A percentile compares a stretch with the other conserved stretches of the same genome.
Evolutionary conservation across 2,113 vertebrate species (phyloP).

Genomic region (Ageneiosus marmoratus): DNA sequence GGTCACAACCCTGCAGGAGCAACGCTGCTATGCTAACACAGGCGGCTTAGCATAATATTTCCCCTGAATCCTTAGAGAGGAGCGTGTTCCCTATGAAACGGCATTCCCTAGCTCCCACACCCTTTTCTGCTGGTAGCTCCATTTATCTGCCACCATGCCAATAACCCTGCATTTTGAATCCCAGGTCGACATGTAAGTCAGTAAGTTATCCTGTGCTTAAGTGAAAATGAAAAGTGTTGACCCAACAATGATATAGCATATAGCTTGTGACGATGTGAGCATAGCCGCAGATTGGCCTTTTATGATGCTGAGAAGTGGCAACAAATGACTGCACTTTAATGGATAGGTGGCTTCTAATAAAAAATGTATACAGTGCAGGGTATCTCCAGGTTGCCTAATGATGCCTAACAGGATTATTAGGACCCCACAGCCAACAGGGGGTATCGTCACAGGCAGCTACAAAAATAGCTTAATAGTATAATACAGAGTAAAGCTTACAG

Average conservation of each 20-base stretch:
- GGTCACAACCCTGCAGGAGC: conserved; percentile 99
- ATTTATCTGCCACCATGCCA: conserved; percentile 21
- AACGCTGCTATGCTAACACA: conserved; percentile 99
- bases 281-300: conserved; percentile 44
- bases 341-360: conserved; percentile 9
- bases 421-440: neutral
- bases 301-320: conserved; percentile 53
- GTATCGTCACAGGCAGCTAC: neutral
- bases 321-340: conserved; percentile 58
- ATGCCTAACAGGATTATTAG: conserved; percentile 26
- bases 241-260: conserved; percentile 34
- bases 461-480: neutral
- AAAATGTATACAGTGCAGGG: conserved; percentile 25
- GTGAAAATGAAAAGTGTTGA: conserved; percentile 57
- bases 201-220: conserved; percentile 34
- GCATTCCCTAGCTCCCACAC: conserved; percentile 82
- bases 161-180: neutral
- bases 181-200: neutral
- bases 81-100: conserved; percentile 84
- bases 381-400: conserved; percentile 46
- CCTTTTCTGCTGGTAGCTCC: conserved; percentile 62
- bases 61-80: conserved; percentile 82
- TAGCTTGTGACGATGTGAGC: conserved; percentile 22
- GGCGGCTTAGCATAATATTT: conserved; percentile 99
- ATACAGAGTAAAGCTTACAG: neutral